Evolutionary conservation across 2,888 invertebrate genomes (phyloP).

Genomic region (Diogma glabrata): DNA sequence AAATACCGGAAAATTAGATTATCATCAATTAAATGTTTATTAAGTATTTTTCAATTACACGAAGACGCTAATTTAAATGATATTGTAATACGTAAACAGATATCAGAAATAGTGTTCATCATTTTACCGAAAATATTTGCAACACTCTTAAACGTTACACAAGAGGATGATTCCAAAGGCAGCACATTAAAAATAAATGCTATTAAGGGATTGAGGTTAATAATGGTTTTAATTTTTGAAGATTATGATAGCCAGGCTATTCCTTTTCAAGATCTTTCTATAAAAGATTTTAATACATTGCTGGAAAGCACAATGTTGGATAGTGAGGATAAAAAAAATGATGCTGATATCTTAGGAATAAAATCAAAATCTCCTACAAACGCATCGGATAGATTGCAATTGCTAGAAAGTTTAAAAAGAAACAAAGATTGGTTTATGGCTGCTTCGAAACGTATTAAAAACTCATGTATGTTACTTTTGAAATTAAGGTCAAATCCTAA

Average conservation of each 20-base stretch:
- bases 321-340: neutral
- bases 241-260: slow-evolving; percentile 27
- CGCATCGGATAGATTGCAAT: slow-evolving; percentile 25
- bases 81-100: slow-evolving; percentile 39
- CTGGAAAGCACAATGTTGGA: neutral
- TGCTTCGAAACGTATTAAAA: slow-evolving; percentile 29
- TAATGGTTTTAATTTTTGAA: slow-evolving; percentile 31
- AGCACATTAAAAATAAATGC: slow-evolving; percentile 35
- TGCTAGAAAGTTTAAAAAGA: slow-evolving; percentile 20
- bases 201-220: slow-evolving; percentile 28
- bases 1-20: slow-evolving; percentile 47
- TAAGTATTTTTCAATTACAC: slow-evolving; percentile 49
- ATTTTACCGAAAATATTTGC: slow-evolving; percentile 47
- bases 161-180: slow-evolving; percentile 44
- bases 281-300: slow-evolving; percentile 9
- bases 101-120: slow-evolving; percentile 44
- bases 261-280: neutral
- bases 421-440: slow-evolving; percentile 35
- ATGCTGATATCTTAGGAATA: slow-evolving; percentile 22
- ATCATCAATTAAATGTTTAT: slow-evolving; percentile 46
- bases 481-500: slow-evolving; percentile 44
- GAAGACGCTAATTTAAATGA: slow-evolving; percentile 42
- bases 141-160: slow-evolving; percentile 38
- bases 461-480: slow-evolving; percentile 39
- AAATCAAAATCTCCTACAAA: slow-evolving; percentile 25